Evolutionary conservation across 2,113 vertebrate genomes (phyloP), one percentile per base, ranked within the genome.

Genomic region (Rhegmatorhina hoffmannsi): DNA sequence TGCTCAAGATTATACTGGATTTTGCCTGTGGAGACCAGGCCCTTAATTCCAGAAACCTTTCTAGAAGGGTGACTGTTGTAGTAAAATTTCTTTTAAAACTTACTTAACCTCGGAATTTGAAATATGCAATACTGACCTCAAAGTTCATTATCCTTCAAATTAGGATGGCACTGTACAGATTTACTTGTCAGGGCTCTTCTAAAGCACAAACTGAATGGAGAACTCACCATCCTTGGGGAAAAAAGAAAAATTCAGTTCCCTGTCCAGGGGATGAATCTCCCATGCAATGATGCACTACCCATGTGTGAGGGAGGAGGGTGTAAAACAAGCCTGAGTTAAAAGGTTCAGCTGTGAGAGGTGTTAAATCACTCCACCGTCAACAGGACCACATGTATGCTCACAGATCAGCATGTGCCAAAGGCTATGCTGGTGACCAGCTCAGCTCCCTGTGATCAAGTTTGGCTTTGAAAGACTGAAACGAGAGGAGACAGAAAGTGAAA

Each of bases 281-380:
- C 17, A 11, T 7, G 34, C 36, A 29, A 7, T 5, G 68, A 29
- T 63, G 53, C 46, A 6, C 29, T 13, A 24, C 24, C 11, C 7
- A 1, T 8, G 9, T 9, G 31, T 7, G 67, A 90, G 58, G 59
- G 59, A 83, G 43, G 38, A 66, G 28, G 68, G 6, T 55, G 55
- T 13, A 58, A 67, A 84, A 13, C 33, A 47, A 59, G 23, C 34
- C 75, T 7, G n/a, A 75, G 36, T 29, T 13, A 34, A 70, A 70
- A 31, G 56, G 29, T 16, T 75, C 19, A 1, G 78, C 9, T 7
- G 40, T 44, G 25, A 10, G 23, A 53, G 72, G 26, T 47, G 82
- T 44, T 69, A 53, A 66, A 76, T 58, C 36, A 6, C 46, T 29
- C 8, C 0, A 0, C 28, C 2, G 0, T 69, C 53, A 58, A 17